Evolutionary conservation across 2,888 invertebrate genomes (phyloP), one percentile per base, ranked within the genome.

Genomic region (Neelides folsomi): DNA sequence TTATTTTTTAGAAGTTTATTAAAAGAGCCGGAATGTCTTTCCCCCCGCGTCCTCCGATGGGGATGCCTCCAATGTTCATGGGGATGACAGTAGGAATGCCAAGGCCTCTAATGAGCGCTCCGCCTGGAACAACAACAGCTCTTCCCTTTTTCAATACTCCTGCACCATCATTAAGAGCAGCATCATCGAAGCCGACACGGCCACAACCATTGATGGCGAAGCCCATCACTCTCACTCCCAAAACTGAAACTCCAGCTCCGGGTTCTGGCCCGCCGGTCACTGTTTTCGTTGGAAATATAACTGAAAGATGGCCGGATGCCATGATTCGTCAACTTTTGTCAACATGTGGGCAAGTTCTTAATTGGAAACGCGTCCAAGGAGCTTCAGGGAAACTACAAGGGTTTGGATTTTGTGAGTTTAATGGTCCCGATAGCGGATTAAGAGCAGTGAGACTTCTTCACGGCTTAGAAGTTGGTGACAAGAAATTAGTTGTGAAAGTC

Each of bases 321-420:
- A 87, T 99, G 84, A 83, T 98, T 38, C 80, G 93, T 63, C 85
- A 87, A 65, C 82, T 98, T 68, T 75, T 98, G 49, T 81, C 83
- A 68, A 83, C 90, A 50, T 97, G 95, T 75, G 98, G 98, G 3
- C 83, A 84, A 56, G 92, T 98, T 47, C 77, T 89, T 12, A 87
- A 85, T 66, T 99, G 98, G 98, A 97, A 97, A 73, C 79, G 97
- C 55, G 94, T 97, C 15, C 89, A 92, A 70, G 80, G 78, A 9
- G 75, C 77, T 1, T 75, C 75, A 51, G 77, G 77, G 42, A 77
- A 76, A 65, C 67, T 76, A 36, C 77, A 77, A 69, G 74, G 74
- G 2, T 97, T 97, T 73, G 97, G 97, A 9, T 98, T 97, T 75
- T 93, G 95, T 74, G 97, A 97, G 75, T 90, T 89, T 72, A 89